Evolutionary conservation across 2,113 vertebrate genomes (phyloP), one percentile per base, ranked within the genome.

Genomic region (Donacobius atricapilla): DNA sequence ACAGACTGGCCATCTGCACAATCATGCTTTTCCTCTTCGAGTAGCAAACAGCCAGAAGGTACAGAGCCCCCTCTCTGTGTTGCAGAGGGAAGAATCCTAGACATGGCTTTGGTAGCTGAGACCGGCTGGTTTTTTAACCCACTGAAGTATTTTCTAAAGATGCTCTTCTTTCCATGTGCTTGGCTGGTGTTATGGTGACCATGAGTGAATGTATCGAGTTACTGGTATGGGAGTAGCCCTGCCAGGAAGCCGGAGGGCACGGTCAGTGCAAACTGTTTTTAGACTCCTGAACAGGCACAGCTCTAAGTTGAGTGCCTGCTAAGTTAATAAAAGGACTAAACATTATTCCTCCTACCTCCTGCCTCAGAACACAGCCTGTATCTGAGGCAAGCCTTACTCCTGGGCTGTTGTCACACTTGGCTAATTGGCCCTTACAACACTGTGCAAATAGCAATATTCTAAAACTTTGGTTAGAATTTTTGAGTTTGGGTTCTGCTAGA

Each of bases 171-270:
- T 93, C 87, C 44, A 0, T 90, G 75, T 75, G 83, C 92, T 96
- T 96, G 92, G 92, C 93, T 96, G 93, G 47, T 83, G 93, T 94
- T 94, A 94, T 86, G 94, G 93, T 93, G 92, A 95, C 93, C 88
- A 56, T 64, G 48, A 93, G 71, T 6, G 83, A 28, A 13, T 33
- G 13, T 83, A 96, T 97, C 94, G 60, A 33, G 79, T 97, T 97
- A 97, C 96, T 90, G 76, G 39, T 90, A 89, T 89, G 92, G 92
- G 95, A 96, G 83, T 68, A 91, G 80, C 79, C 53, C 68, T 96
- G 93, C 90, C 90, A 92, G 92, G 87, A 96, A 94, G 83, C 90
- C 93, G 60, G 91, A 90, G 93, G 96, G 82, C 92, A 94, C 27
- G 10, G 81, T 86, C 86, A 93, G 90, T 80, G 72, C 93, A 66